Conservation (phyloP, 53 echinoderm and acorn worm genomes). For the Echinarachnius parma region DNA sequence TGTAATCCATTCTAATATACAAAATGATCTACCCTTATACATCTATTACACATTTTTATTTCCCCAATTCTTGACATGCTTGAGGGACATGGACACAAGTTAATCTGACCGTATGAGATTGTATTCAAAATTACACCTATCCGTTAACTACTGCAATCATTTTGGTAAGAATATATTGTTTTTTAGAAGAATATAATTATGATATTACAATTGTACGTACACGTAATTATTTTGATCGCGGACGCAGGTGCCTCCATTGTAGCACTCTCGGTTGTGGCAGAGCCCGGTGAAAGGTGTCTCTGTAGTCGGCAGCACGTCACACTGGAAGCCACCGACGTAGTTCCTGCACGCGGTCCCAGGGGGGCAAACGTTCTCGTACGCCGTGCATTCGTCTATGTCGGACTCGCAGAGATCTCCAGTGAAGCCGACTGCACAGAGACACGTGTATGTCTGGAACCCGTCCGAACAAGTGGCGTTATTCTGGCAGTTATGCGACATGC, state of each 20-base stretch:
- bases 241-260: constrained; percentile 34
- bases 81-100: no score
- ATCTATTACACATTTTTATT: no score
- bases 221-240: constrained; percentile 5
- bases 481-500: neutral
- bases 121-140: no score
- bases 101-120: no score
- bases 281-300: constrained; percentile 14
- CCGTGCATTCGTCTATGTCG: constrained; percentile 22
- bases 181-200: no score
- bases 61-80: no score
- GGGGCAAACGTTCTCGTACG: constrained; percentile 9
- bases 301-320: neutral
- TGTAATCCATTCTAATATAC: no score
- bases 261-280: constrained; percentile 10
- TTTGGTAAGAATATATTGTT: no score
- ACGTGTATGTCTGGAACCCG: constrained; percentile 22
- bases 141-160: no score
- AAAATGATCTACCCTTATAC: no score
- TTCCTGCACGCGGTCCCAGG: constrained; percentile 15
- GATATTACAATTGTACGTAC: no score
- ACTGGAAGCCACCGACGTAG: constrained; percentile 7
- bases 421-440: constrained; percentile 28
- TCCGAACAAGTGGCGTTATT: constrained; percentile 36
- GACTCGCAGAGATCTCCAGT: neutral